Base-by-base conservation (phyloP, 2,797 vertebrate species). In the Hydrocynus forskahlii region DNA sequence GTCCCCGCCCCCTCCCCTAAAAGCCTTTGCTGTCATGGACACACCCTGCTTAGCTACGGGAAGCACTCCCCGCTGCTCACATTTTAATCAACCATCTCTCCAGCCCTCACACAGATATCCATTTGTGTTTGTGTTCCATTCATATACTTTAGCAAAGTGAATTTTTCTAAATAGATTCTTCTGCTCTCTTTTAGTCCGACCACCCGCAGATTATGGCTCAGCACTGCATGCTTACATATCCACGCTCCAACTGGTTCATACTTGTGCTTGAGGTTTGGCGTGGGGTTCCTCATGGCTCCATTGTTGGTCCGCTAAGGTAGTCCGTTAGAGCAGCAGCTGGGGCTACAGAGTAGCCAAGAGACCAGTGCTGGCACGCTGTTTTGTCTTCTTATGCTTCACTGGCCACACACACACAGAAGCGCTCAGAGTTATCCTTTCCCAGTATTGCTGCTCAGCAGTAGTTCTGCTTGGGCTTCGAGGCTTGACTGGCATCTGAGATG, bases 121-220 rank as follows among this genome's bases (percentile, higher is more conserved):
- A 10, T 10, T 19, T 4, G 10, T 4, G 21, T 59, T 73, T 66
- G 12, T 14, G 25, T 70, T 71, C 66, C 21, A 13, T 35, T 60
- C 16, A 16, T 50, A 71, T 21, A 12, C 12, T 71, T 25, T 14
- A 25, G 1, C 23, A 7, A 52, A 48, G 43, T 64, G 60, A 10
- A 52, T 17, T 35, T 54, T 54, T 25, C 62, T 17, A 0, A 4
- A 38, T 45, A 16, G 21, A 45, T 77, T 74, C 10, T 25, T 76
- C 59, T 29, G 40, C 38, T 35, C 19, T 52, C 35, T 19, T 71
- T 71, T 62, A 25, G 60, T 38, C 66, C 62, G 80, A 68, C 78
- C 77, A 82, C 73, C 71, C 78, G 71, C 57, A 71, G 35, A 21
- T 52, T 55, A 76, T 75, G 72, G 72, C 54, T 67, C 50, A 0